A percentile compares a stretch with the other conserved stretches of the same genome.
These are phyloP conservation scores for Charaxes varanes DNA, from an alignment of 1,140 invertebrate genomes.

Conservation along the genomic window DNA sequence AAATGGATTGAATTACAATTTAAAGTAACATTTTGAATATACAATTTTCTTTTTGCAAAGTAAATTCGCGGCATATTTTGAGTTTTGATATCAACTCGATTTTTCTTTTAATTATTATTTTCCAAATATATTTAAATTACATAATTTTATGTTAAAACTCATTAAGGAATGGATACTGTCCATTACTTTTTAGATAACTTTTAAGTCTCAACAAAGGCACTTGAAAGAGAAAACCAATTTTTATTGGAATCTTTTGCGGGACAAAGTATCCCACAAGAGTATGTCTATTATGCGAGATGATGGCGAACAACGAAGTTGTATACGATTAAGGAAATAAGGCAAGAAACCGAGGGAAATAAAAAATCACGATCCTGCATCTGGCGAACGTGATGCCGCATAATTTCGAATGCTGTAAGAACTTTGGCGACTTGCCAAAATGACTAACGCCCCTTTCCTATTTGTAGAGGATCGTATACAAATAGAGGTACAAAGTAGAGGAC, in stretches of 20 bases:
- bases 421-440: constrained; percentile 19
- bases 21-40: no score
- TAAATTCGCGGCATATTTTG: no score
- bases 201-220: no score
- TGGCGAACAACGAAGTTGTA: constrained; percentile 1
- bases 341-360: constrained; percentile 8
- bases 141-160: no score
- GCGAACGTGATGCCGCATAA: constrained; percentile 25
- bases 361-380: constrained; percentile 21
- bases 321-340: constrained; percentile 5
- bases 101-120: no score
- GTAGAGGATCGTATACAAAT: neutral
- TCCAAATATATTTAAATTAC: no score
- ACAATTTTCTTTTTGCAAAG: no score
- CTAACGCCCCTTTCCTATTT: neutral
- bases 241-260: neutral
- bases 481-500: neutral
- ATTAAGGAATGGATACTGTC: no score
- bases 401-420: constrained; percentile 15
- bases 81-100: no score
- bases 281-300: constrained; percentile 4
- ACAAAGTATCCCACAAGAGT: no score
- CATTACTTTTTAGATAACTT: no score
- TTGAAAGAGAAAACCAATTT: neutral
- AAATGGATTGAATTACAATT: no score